Base-by-base conservation (phyloP, 2,113 vertebrate genomes). In the Carassius carassius region DNA sequence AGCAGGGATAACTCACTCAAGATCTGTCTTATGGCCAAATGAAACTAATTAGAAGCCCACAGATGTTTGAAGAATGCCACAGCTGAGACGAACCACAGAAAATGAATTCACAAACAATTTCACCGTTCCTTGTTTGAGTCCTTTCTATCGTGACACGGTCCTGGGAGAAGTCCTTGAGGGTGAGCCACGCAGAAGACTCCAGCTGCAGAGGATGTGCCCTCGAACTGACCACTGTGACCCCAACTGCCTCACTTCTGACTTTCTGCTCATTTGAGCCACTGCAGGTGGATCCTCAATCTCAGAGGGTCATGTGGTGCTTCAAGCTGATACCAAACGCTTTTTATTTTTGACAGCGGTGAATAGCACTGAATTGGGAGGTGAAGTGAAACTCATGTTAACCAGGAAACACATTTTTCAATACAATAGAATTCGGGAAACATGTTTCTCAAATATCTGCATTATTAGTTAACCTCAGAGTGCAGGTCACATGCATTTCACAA, bases 331-430 rank as follows among this genome's bases (percentile, higher is more conserved):
- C 25, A 8, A 9, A 14, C 51, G 5, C 75, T 77, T 17, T 75
- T 51, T 54, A 76, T 29, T 23, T 19, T 72, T 72, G 35, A 72
- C 35, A 51, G 75, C 86, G 70, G 86, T 90, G 88, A 70, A 73
- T 67, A 51, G 78, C 86, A 74, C 86, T 90, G 88, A 76, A 73
- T 67, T 84, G 32, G 88, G 87, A 91, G 91, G 90, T 91, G 91
- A 91, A 88, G 92, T 88, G 92, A 93, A 93, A 91, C 79, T 88
- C 83, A 86, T 89, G 56, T 74, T 69, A 84, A 85, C 70, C 88
- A 94, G 94, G 94, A 95, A 95, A 94, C 94, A 94, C 93, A 93
- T 95, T 95, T 95, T 92, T 94, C 92, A 94, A 92, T 93, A 92
- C 90, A 88, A 92, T 91, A 86, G 84, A 87, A 90, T 88, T 91